Percentiles rank a stretch among this genome's conserved stretches.
Conservation (phyloP, 2,113 vertebrate species). For the Podarcis muralis region DNA sequence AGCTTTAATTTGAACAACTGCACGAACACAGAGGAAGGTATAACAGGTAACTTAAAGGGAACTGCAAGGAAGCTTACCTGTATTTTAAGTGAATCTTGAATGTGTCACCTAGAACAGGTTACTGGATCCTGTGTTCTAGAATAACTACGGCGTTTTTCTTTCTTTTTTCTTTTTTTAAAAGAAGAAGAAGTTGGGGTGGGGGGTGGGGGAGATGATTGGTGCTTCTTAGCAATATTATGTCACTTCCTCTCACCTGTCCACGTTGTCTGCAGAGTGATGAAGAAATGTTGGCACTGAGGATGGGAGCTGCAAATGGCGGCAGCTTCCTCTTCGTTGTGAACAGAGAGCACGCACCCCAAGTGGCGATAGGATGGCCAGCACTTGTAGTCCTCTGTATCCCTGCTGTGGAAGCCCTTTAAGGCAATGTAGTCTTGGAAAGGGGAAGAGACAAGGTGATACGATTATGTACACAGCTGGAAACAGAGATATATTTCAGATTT, state of each 20-base stretch:
- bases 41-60: neutral
- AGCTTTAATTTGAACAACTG: neutral
- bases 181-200: neutral
- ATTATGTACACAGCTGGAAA: neutral
- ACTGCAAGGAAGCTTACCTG: neutral
- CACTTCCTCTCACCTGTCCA: conserved; percentile 83
- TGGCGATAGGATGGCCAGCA: conserved; percentile 92
- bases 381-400: conserved; percentile 78
- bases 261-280: conserved; percentile 76
- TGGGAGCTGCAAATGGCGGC: conserved; percentile 83
- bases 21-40: neutral
- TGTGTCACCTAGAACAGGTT: neutral
- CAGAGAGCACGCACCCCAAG: conserved; percentile 84
- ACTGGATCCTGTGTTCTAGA: neutral
- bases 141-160: neutral
- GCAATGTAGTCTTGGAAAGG: conserved; percentile 78
- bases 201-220: no score
- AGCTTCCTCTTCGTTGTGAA: conserved; percentile 81
- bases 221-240: neutral
- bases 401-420: conserved; percentile 76
- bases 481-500: neutral
- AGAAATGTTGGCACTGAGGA: conserved; percentile 82
- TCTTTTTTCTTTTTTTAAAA: neutral
- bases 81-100: neutral
- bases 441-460: conserved; percentile 4